phyloP scores from a whole-genome alignment of 1,140 invertebrate species.

The Ctenoplectra terminalis region DNA sequence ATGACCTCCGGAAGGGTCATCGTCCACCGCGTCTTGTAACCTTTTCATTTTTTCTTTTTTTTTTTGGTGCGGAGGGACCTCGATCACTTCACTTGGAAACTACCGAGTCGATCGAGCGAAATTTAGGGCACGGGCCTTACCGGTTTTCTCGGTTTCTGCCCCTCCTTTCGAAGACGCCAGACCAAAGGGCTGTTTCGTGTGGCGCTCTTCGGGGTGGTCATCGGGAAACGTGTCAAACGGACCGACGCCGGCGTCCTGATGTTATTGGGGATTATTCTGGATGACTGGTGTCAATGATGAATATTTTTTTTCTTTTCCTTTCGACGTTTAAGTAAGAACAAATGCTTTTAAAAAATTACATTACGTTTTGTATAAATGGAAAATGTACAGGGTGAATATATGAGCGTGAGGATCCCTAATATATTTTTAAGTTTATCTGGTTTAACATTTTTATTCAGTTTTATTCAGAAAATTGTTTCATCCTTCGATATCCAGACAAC shows the following conservation, averaged over 20 bases:
- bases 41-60: slow-evolving; percentile 23
- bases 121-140: slow-evolving; percentile 76
- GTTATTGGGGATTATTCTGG: slow-evolving; percentile 5
- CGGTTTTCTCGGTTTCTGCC: slow-evolving; percentile 63
- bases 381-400: no score
- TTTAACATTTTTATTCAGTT: no score
- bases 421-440: no score
- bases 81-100: slow-evolving; percentile 67
- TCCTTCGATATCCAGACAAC: no score
- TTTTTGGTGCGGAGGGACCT: slow-evolving; percentile 4
- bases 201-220: slow-evolving; percentile 30
- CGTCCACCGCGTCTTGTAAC: slow-evolving; percentile 66
- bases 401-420: no score
- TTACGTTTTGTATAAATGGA: no score
- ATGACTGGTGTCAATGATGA: background rate
- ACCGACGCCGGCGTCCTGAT: background rate
- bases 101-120: slow-evolving; percentile 63
- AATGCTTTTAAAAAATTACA: background rate
- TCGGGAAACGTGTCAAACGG: slow-evolving; percentile 12
- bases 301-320: background rate
- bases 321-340: background rate
- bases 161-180: background rate
- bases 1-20: slow-evolving; percentile 70
- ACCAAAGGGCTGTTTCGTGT: slow-evolving; percentile 6
- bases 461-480: no score